Conservation (phyloP, 2,797 vertebrate genomes). For the Staurois parvus region DNA sequence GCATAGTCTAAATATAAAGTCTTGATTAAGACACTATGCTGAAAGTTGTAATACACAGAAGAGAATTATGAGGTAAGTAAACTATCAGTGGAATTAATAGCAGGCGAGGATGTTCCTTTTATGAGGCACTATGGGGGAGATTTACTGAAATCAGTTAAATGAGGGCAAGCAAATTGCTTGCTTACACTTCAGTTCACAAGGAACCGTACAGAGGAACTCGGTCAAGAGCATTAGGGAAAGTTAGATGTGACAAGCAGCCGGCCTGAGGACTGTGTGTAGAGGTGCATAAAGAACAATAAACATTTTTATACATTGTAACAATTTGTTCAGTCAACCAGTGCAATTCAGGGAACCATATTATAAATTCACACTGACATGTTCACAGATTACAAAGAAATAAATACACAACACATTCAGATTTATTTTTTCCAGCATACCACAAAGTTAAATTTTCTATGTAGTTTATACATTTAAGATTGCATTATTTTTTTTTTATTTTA, state of each 20-base stretch:
- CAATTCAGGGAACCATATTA: background rate
- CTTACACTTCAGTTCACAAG: background rate
- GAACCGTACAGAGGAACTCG: background rate
- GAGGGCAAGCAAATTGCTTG: conserved; percentile 10
- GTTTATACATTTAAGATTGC: no score
- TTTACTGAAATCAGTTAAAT: conserved; percentile 26
- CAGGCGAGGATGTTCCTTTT: background rate
- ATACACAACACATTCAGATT: no score
- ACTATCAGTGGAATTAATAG: conserved; percentile 38
- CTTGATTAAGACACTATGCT: conserved; percentile 50
- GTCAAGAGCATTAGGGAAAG: background rate
- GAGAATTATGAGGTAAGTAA: conserved; percentile 32
- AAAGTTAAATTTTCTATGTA: no score
- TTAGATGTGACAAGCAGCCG: background rate
- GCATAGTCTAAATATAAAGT: conserved; percentile 46
- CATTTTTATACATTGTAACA: background rate
- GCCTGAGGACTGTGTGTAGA: background rate
- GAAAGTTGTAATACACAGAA: conserved; percentile 8
- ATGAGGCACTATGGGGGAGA: conserved; percentile 20
- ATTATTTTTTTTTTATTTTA: background rate
- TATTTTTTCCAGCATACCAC: no score
- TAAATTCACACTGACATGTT: no score
- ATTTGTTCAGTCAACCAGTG: background rate
- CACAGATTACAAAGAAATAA: background rate
- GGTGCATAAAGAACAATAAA: background rate